Base-by-base conservation (phyloP, 1,140 invertebrate species). In the Eurosta solidaginis region DNA sequence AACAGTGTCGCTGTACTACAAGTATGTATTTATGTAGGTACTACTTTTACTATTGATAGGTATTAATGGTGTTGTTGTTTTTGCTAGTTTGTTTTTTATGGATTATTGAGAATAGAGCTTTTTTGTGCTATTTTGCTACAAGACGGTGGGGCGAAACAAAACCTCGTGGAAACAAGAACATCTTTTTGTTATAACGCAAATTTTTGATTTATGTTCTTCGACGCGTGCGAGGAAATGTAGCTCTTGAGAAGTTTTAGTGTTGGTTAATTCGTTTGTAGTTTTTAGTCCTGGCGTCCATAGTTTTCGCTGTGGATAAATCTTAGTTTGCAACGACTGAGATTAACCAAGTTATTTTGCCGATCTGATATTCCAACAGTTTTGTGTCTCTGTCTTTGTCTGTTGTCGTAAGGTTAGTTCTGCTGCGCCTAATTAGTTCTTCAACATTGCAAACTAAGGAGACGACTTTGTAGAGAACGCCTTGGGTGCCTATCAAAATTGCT, bases 121-220 rank as follows among this genome's bases (percentile, higher is more conserved):
- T 36, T 68, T n/a, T n/a, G n/a, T n/a, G n/a, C n/a, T n/a, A n/a
- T n/a, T n/a, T n/a, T n/a, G n/a, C n/a, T 36, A 10, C 36, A 40
- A 10, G 59, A 9, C 59, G 59, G 1, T 68, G 59, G 9, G 1
- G 59, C 36, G 54, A 59, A 33, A 36, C 27, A 3, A 36, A 59
- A 59, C 2, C 17, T 7, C 40, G 40, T 40, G 33, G 22, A 17
- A 68, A 42, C 29, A 68, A 68, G 7, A 68, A 59, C 27, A 59
- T 29, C 17, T 59, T 33, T 59, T 25, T 59, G 29, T 17, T 59
- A n/a, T 36, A 29, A 27, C 17, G 54, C 27, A 59, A 59, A 59
- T 59, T 59, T 59, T 59, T 59, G 54, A 59, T 59, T 59, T 59
- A 29, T n/a, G 29, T 59, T 29, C 27, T 59, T 59, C n/a, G 54